Percentiles rank a stretch among this genome's conserved stretches.
Evolutionary conservation across 2,888 invertebrate genomes (phyloP).

Genomic region (Anoncus sp.): DNA sequence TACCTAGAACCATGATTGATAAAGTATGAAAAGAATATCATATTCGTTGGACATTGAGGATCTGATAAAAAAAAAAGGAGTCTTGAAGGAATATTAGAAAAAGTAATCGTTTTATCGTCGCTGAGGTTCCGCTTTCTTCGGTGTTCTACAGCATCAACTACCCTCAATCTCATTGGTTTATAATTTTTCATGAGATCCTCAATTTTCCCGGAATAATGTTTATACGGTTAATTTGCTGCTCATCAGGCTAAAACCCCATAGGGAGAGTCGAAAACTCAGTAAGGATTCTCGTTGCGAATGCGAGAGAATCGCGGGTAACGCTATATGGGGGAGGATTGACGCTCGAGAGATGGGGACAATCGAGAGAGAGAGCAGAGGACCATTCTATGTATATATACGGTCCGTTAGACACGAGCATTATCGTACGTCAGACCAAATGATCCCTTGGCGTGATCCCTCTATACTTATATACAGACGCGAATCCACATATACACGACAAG

Average conservation of each 20-base stretch:
- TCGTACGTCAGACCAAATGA: slow-evolving; percentile 77
- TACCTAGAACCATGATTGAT: no score
- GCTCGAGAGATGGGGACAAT: slow-evolving; percentile 11
- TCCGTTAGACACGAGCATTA: slow-evolving; percentile 78
- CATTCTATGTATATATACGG: slow-evolving; percentile 64
- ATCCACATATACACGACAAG: neutral
- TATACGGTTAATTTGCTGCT: slow-evolving; percentile 28
- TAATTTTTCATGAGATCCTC: slow-evolving; percentile 11
- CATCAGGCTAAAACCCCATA: slow-evolving; percentile 31
- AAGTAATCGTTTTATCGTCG: no score
- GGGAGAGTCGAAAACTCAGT: slow-evolving; percentile 17
- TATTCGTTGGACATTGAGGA: no score
- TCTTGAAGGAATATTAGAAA: no score
- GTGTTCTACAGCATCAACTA: no score
- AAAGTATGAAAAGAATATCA: no score
- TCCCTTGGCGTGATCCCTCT: slow-evolving; percentile 64
- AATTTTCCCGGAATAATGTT: slow-evolving; percentile 16
- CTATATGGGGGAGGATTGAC: slow-evolving; percentile 17
- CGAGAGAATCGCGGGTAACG: slow-evolving; percentile 51
- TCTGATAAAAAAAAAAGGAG: no score
- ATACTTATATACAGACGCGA: neutral
- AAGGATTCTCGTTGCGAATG: slow-evolving; percentile 34
- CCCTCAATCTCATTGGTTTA: neutral
- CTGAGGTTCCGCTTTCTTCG: no score
- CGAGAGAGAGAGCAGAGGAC: slow-evolving; percentile 19